phyloP scores from a whole-genome alignment of 2,797 vertebrate genomes.

The Antrozous pallidus region DNA sequence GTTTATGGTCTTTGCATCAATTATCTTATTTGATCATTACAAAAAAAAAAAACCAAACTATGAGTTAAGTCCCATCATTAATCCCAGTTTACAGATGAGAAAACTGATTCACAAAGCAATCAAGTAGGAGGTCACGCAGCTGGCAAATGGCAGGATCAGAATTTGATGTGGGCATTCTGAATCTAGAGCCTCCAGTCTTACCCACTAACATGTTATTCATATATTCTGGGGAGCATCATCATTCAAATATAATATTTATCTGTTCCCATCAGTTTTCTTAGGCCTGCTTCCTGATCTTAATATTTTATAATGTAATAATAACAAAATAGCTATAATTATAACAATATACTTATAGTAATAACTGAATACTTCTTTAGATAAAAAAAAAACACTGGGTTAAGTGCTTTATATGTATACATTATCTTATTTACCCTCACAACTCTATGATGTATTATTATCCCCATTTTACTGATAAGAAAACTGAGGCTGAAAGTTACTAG shows the following conservation, averaged over 20 bases:
- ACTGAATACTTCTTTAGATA: not conserved
- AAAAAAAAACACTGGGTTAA: not conserved
- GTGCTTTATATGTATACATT: not conserved
- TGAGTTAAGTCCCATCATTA: not conserved
- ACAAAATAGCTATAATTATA: not conserved
- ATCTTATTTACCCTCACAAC: conserved; percentile 4
- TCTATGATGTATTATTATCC: not conserved
- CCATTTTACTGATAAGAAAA: not conserved
- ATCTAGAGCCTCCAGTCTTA: not conserved
- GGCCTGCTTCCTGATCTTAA: not conserved
- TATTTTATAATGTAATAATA: not conserved
- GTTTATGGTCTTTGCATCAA: not conserved
- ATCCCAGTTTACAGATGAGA: not conserved
- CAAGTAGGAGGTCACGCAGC: not conserved
- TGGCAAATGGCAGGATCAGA: not conserved
- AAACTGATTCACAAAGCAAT: not conserved
- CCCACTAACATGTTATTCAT: not conserved
- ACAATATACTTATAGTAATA: not conserved
- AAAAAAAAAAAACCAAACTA: not conserved
- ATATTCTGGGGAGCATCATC: not conserved
- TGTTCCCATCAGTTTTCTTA: not conserved
- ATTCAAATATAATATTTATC: not conserved
- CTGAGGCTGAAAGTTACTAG: not conserved
- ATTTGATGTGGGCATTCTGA: not conserved
- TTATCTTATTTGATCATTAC: conserved; percentile 19